Conservation (phyloP, 2,888 invertebrate species). For the Clitarchus hookeri region DNA sequence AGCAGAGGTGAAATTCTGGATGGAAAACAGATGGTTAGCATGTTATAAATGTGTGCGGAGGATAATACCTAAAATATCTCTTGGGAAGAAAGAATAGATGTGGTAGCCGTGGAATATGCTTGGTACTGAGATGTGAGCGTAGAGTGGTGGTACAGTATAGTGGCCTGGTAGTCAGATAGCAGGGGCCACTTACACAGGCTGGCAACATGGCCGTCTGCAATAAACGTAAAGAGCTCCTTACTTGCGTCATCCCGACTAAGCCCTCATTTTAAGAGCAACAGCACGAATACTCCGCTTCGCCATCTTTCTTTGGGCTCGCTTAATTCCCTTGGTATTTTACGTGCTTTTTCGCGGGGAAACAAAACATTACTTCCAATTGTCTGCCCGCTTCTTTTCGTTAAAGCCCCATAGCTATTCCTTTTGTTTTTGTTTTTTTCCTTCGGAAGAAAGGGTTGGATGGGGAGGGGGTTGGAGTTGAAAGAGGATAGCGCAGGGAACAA, state of each 20-base stretch:
- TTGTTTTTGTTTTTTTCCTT: background rate
- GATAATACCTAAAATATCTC: too few relatives aligned
- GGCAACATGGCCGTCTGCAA: background rate
- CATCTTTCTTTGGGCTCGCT: background rate
- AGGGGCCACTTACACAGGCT: background rate
- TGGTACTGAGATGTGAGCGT: too few relatives aligned
- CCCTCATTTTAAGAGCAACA: background rate
- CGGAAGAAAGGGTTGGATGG: background rate
- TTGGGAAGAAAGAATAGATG: too few relatives aligned
- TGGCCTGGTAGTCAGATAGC: background rate
- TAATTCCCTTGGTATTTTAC: conserved; percentile 14
- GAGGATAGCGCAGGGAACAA: background rate
- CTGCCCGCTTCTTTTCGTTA: background rate
- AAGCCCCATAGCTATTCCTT: background rate
- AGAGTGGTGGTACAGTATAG: too few relatives aligned
- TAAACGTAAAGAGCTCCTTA: background rate
- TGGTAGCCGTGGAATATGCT: too few relatives aligned
- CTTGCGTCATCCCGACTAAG: conserved; percentile 14
- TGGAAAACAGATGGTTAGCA: too few relatives aligned
- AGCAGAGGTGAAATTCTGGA: too few relatives aligned
- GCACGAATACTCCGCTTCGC: background rate
- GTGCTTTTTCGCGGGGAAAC: conserved; percentile 8
- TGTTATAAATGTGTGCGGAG: too few relatives aligned
- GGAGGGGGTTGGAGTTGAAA: background rate
- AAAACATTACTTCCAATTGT: conserved; percentile 14